Evolutionary conservation across 2,113 vertebrate genomes (phyloP).

Genomic region (Pungitius pungitius): DNA sequence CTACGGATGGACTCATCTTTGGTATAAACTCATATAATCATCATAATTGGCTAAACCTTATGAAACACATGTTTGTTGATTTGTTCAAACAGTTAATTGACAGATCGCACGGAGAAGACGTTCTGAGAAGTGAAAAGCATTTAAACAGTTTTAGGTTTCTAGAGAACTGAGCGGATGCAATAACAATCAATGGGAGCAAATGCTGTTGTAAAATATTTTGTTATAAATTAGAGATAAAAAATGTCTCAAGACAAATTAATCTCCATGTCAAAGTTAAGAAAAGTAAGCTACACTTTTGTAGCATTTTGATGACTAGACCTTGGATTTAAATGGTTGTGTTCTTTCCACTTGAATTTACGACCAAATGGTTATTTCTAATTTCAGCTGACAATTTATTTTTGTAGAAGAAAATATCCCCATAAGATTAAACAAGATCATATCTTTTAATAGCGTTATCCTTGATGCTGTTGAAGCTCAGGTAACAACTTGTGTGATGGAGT

Average conservation of each 20-base stretch:
- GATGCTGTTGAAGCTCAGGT: not conserved
- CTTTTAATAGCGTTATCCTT: not conserved
- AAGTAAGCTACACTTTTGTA: no score
- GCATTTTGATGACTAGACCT: not conserved
- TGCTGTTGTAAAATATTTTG: not conserved
- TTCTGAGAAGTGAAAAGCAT: not conserved
- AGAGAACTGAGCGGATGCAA: not conserved
- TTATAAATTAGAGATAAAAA: no score
- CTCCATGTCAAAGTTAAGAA: not conserved
- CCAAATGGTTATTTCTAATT: not conserved
- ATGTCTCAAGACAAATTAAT: not conserved
- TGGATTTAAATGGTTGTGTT: conserved; percentile 1
- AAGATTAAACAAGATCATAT: not conserved
- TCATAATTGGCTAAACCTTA: not conserved
- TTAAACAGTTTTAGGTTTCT: not conserved
- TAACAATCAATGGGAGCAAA: not conserved
- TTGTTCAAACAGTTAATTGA: not conserved
- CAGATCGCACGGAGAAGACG: not conserved
- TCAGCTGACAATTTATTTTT: not conserved
- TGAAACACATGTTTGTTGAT: not conserved
- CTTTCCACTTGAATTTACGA: not conserved
- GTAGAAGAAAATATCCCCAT: not conserved
- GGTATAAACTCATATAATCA: not conserved
- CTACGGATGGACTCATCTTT: not conserved
- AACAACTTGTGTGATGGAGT: not conserved